Evolutionary conservation across 1,140 invertebrate genomes (phyloP).

Genomic region (Thaumetopoea pityocampa): DNA sequence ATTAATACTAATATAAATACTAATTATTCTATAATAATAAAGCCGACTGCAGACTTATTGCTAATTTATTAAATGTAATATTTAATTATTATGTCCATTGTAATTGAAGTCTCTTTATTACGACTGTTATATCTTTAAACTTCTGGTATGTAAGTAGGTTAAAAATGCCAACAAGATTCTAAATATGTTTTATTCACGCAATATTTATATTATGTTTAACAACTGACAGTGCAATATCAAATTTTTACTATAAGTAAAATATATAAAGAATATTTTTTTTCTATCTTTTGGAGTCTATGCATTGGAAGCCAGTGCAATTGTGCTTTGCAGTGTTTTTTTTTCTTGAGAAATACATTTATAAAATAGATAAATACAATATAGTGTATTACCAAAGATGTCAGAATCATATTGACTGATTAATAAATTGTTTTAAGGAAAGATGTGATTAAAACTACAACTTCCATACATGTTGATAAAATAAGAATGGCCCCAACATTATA

Average conservation of each 20-base stretch:
- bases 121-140: conserved; percentile 4
- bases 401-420: conserved; percentile 46
- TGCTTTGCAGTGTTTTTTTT: too few relatives aligned
- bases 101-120: neutral
- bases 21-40: too few relatives aligned
- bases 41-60: conserved; percentile 14
- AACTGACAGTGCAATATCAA: conserved; percentile 68
- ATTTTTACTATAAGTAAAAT: conserved; percentile 71
- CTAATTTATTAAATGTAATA: conserved; percentile 9
- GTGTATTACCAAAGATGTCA: conserved; percentile 64
- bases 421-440: conserved; percentile 36
- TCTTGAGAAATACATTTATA: too few relatives aligned
- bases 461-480: conserved; percentile 43
- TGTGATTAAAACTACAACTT: conserved; percentile 34
- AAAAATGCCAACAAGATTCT: conserved; percentile 25
- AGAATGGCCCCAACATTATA: conserved; percentile 30
- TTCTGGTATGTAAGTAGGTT: conserved; percentile 14
- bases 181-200: conserved; percentile 18
- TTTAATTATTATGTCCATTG: conserved; percentile 13
- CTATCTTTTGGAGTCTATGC: conserved; percentile 38
- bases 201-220: conserved; percentile 23
- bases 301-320: conserved; percentile 61
- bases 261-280: conserved; percentile 37
- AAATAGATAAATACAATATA: too few relatives aligned
- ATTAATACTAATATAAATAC: conserved; percentile 6